Base-by-base conservation (phyloP, 2,797 vertebrate genomes). In the Manis javanica region DNA sequence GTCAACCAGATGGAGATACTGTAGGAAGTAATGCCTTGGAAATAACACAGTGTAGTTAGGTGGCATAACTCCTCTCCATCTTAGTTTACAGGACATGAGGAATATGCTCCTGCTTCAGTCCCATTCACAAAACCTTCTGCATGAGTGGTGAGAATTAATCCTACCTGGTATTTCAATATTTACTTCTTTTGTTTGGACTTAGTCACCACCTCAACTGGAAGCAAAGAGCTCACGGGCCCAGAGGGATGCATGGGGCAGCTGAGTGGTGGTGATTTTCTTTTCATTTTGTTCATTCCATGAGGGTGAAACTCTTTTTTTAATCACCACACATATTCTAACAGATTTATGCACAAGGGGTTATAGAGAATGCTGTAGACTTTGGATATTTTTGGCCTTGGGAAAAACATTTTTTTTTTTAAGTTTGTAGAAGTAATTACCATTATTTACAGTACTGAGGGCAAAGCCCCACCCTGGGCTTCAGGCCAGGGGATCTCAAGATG, bases 401-500 rank as follows among this genome's bases (percentile, higher is more conserved):
- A 87, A 92, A 49, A 61, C 26, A 29, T 0, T 7, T 42, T 59
- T 78, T 90, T 95, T 87, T 81, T 69, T 2, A 92, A 95, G 95
- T 97, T 97, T 97, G 95, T 96, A 95, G 96, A 97, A 96, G 97
- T 96, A 98, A 97, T 98, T 98, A 94, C 96, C 97, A 97, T 97
- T 97, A 97, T 98, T 98, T 97, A 98, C 97, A 97, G 97, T 97
- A 77, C 97, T 49, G 84, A 96, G 96, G 96, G 97, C 96, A 96
- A 94, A 97, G 96, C 96, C 97, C 97, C 96, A 96, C 98, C 98
- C 97, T 94, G 93, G 98, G 97, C 97, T 95, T 49, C 7, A 31
- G 68, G 96, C 98, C 97, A 97, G 93, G 95, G 81, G 96, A 94
- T 95, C 96, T 97, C 71, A 89, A 46, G 84, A 91, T 77, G 87